A percentile compares a stretch with the other conserved stretches of the same genome.
phyloP scores from a whole-genome alignment of 2,888 invertebrate genomes.

The Melanotus villosus region DNA sequence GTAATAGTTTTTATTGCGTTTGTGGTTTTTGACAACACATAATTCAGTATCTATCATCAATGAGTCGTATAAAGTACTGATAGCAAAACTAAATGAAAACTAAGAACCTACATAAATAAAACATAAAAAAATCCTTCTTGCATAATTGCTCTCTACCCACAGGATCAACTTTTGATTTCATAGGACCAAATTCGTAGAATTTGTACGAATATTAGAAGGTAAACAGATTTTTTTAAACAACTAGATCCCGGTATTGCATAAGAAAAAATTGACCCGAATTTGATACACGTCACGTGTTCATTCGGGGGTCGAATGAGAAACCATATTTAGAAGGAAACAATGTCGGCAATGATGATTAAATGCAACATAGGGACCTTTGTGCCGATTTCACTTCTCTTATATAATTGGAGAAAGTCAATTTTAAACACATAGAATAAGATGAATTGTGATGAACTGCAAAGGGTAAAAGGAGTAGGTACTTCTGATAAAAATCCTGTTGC shows the following conservation, averaged over 20 bases:
- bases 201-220: background rate
- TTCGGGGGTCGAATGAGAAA: background rate
- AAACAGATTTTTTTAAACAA: background rate
- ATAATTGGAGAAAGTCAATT: background rate
- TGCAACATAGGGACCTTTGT: background rate
- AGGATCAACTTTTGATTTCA: too few relatives aligned
- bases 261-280: conserved; percentile 1
- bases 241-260: background rate
- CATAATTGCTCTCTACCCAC: too few relatives aligned
- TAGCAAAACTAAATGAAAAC: too few relatives aligned
- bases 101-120: background rate
- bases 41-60: too few relatives aligned
- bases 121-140: background rate
- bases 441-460: too few relatives aligned
- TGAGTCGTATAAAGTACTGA: too few relatives aligned
- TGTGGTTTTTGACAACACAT: background rate
- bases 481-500: too few relatives aligned
- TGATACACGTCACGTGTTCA: background rate
- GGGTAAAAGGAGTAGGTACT: too few relatives aligned
- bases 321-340: background rate
- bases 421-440: background rate
- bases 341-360: background rate
- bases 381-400: background rate
- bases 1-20: background rate
- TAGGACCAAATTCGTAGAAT: too few relatives aligned